A percentile compares a stretch with the other conserved stretches of the same genome.
Evolutionary conservation across 2,888 invertebrate genomes (phyloP).

Genomic region (Parnassius apollo): DNA sequence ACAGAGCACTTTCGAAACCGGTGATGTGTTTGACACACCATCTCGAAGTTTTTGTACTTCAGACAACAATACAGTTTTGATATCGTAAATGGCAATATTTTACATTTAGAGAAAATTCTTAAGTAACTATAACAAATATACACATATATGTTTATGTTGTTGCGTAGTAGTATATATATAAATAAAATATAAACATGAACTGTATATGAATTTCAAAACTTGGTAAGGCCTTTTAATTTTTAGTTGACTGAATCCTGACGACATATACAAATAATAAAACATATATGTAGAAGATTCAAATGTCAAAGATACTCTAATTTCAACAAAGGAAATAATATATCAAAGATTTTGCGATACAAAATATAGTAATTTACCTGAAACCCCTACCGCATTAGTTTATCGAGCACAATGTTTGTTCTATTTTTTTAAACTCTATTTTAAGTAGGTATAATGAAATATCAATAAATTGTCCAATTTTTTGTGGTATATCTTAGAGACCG

Average conservation of each 20-base stretch:
- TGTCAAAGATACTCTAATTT: background rate
- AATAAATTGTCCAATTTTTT: too few species aligned
- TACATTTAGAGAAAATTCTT: too few species aligned
- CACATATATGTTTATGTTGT: background rate
- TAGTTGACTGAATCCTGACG: slow-evolving; percentile 22
- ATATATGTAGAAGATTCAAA: slow-evolving; percentile 27
- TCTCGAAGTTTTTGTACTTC: slow-evolving; percentile 25
- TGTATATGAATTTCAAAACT: background rate
- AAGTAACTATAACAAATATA: background rate
- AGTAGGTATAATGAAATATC: too few species aligned
- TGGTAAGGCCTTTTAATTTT: slow-evolving; percentile 7
- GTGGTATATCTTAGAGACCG: too few species aligned
- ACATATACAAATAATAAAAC: slow-evolving; percentile 21
- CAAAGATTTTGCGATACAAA: too few species aligned
- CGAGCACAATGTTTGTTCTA: background rate
- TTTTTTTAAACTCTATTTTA: too few species aligned
- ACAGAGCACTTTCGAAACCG: slow-evolving; percentile 29
- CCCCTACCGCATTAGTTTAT: background rate
- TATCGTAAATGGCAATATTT: background rate
- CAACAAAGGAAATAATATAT: too few species aligned
- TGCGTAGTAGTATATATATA: too few species aligned
- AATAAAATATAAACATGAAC: background rate
- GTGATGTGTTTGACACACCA: slow-evolving; percentile 33
- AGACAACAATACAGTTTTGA: background rate
- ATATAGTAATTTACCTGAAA: too few species aligned